Conservation (phyloP, 2,113 vertebrate species). For the Tragelaphus strepsiceros region DNA sequence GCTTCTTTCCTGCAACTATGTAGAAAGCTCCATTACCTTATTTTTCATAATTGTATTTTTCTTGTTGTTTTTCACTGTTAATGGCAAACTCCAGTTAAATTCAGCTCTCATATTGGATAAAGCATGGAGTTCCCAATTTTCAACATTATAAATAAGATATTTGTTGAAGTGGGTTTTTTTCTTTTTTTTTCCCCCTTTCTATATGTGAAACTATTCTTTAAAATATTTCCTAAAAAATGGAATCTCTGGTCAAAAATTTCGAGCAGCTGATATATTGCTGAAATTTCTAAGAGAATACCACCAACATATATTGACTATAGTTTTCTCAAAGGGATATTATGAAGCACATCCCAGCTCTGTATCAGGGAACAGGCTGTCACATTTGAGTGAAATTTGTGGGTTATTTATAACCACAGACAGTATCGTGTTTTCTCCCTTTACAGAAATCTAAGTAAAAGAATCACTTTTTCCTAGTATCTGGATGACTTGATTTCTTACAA, state of each 20-base stretch:
- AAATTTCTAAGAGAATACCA: neutral
- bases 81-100: neutral
- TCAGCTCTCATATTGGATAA: neutral
- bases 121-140: neutral
- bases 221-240: neutral
- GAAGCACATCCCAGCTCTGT: slow-evolving; percentile 56
- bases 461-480: slow-evolving; percentile 76
- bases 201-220: neutral
- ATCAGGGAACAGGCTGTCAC: slow-evolving; percentile 71
- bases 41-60: neutral
- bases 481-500: slow-evolving; percentile 78
- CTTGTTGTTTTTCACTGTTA: neutral
- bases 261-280: neutral
- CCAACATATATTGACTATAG: neutral
- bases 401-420: slow-evolving; percentile 70
- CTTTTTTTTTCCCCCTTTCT: neutral
- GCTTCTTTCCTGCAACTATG: neutral
- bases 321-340: slow-evolving; percentile 18
- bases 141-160: neutral
- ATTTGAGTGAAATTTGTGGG: slow-evolving; percentile 78
- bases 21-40: neutral
- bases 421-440: slow-evolving; percentile 68
- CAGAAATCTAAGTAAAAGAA: slow-evolving; percentile 78
- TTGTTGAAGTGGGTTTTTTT: neutral
- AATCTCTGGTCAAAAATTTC: neutral